Conservation (phyloP, 2,113 vertebrate species). For the Sorex fumeus region DNA sequence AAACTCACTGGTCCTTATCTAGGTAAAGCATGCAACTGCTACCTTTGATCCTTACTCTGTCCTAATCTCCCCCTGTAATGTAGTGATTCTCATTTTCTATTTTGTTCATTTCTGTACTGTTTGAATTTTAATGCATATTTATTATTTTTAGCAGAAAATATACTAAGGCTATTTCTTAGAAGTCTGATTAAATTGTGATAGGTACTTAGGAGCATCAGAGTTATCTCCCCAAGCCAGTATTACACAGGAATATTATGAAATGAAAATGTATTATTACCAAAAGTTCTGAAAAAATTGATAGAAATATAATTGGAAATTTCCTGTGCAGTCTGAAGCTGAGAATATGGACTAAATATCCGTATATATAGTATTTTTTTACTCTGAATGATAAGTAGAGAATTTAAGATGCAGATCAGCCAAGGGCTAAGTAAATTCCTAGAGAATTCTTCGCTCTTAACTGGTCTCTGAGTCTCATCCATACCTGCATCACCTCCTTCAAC, state of each 20-base stretch:
- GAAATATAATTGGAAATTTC: slow-evolving; percentile 73
- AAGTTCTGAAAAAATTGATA: slow-evolving; percentile 59
- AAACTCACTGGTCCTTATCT: slow-evolving; percentile 26
- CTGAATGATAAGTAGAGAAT: slow-evolving; percentile 16
- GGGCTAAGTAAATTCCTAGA: slow-evolving; percentile 5
- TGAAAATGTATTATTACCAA: slow-evolving; percentile 56
- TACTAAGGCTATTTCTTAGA: slow-evolving; percentile 70
- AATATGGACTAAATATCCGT: slow-evolving; percentile 47
- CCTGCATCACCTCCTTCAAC: background rate
- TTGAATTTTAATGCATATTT: slow-evolving; percentile 65
- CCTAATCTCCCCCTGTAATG: background rate
- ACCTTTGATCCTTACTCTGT: slow-evolving; percentile 1
- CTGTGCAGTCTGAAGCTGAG: slow-evolving; percentile 31
- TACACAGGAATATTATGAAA: slow-evolving; percentile 56
- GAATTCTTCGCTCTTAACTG: background rate
- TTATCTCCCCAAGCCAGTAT: slow-evolving; percentile 73
- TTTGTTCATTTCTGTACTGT: slow-evolving; percentile 63
- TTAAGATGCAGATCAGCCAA: slow-evolving; percentile 33
- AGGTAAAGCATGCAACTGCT: background rate
- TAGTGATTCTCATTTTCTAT: slow-evolving; percentile 61
- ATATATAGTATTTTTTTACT: slow-evolving; percentile 28
- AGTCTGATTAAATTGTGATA: slow-evolving; percentile 60
- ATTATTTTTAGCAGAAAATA: slow-evolving; percentile 71
- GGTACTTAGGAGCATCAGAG: slow-evolving; percentile 57
- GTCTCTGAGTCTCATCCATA: background rate